A percentile compares a stretch with the other conserved stretches of the same genome.
These are phyloP conservation scores for Drosophila kurseongensis DNA, from an alignment of 1,140 invertebrate genomes.

Conservation along the genomic window DNA sequence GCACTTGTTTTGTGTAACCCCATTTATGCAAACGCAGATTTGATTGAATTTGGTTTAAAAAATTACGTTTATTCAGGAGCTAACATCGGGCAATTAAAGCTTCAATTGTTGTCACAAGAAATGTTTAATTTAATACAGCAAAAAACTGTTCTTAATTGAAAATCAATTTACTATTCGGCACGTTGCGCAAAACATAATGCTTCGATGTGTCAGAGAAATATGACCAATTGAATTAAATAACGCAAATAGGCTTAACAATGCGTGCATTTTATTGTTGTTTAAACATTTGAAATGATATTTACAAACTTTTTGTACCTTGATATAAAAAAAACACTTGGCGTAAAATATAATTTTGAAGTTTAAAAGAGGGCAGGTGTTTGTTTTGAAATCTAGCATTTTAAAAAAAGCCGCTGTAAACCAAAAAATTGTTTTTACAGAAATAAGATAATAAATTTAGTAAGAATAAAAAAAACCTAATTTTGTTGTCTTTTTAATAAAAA, in stretches of 20 bases:
- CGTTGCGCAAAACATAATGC: constrained; percentile 2
- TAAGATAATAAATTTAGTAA: no score
- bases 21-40: constrained; percentile 28
- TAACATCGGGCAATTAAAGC: constrained; percentile 2
- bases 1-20: constrained; percentile 23
- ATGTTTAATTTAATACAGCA: neutral
- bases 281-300: no score
- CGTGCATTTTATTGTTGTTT: no score
- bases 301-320: no score
- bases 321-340: no score
- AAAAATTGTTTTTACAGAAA: no score
- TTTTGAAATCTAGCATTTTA: no score
- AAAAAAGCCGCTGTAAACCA: no score
- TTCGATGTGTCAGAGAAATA: neutral
- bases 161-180: constrained; percentile 23
- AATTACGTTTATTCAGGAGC: neutral
- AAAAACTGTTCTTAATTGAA: constrained; percentile 28
- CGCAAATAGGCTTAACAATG: constrained; percentile 8
- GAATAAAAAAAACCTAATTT: no score
- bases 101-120: constrained; percentile 1
- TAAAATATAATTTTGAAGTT: no score
- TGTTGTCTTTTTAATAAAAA: no score
- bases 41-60: constrained; percentile 24
- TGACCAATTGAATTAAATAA: constrained; percentile 9
- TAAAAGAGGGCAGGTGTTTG: no score